Evolutionary conservation across 1,140 invertebrate genomes (phyloP).

Genomic region (Orchesella cincta): DNA sequence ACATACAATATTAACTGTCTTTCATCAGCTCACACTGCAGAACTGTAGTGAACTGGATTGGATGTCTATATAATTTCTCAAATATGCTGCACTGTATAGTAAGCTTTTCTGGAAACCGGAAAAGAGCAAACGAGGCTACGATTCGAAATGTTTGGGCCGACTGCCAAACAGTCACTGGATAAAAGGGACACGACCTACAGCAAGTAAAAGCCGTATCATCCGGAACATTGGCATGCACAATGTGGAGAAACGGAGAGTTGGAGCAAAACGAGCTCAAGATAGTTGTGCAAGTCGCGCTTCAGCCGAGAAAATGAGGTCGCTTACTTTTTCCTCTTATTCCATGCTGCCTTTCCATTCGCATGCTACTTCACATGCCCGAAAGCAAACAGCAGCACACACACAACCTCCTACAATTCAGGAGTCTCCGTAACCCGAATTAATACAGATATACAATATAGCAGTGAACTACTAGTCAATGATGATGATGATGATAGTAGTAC

Average conservation of each 20-base stretch:
- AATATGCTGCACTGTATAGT: no score
- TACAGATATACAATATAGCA: no score
- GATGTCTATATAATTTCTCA: no score
- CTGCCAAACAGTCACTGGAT: conserved; percentile 24
- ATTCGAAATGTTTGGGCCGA: conserved; percentile 26
- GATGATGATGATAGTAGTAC: neutral
- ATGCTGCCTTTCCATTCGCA: neutral
- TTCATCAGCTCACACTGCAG: no score
- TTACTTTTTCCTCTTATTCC: conserved; percentile 18
- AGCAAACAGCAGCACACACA: no score
- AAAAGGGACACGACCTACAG: conserved; percentile 29
- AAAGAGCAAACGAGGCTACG: no score
- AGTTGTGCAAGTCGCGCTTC: conserved; percentile 4
- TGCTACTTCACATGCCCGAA: no score
- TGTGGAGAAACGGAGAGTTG: neutral
- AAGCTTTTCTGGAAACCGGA: no score
- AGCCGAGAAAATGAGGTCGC: conserved; percentile 25
- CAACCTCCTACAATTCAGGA: no score
- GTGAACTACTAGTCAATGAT: neutral
- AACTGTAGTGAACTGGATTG: no score
- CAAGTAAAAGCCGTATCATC: conserved; percentile 16
- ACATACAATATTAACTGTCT: no score
- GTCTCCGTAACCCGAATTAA: no score
- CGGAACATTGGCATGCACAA: neutral
- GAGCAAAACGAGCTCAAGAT: neutral